Conservation (phyloP, 2,888 invertebrate species). For the Serripes groenlandicus region DNA sequence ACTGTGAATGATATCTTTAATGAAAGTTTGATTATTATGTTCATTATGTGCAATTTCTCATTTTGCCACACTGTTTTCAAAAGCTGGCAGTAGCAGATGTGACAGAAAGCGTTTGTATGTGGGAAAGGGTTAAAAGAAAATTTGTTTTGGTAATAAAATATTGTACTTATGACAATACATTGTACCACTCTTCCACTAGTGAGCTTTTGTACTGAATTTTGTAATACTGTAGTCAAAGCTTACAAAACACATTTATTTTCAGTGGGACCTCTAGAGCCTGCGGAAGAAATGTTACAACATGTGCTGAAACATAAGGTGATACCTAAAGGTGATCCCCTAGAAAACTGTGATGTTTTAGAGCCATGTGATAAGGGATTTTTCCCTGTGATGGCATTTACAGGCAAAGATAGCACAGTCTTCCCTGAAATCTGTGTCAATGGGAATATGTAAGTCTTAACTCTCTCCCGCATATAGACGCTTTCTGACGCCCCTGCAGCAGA, state of each 20-base stretch:
- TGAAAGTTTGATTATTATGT: too few species aligned
- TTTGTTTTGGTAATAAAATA: too few species aligned
- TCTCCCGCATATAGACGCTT: neutral
- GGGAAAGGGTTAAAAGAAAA: neutral
- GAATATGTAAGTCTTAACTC: constrained; percentile 86
- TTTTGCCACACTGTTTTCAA: neutral
- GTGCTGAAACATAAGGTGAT: constrained; percentile 62
- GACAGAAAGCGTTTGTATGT: neutral
- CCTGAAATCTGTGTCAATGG: constrained; percentile 88
- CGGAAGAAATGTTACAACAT: constrained; percentile 68
- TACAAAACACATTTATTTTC: constrained; percentile 9
- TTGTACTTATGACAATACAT: too few species aligned
- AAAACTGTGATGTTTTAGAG: constrained; percentile 87
- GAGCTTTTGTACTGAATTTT: neutral
- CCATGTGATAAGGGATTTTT: constrained; percentile 86
- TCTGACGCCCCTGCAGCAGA: neutral
- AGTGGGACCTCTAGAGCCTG: constrained; percentile 76
- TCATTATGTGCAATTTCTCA: neutral
- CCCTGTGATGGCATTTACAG: constrained; percentile 87
- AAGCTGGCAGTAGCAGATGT: neutral
- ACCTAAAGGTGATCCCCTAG: constrained; percentile 77
- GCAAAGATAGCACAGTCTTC: constrained; percentile 87
- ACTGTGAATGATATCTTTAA: too few species aligned
- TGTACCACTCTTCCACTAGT: too few species aligned
- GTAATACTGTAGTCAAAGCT: neutral